Conservation (phyloP, 2,797 vertebrate genomes). For the Monodelphis domestica region DNA sequence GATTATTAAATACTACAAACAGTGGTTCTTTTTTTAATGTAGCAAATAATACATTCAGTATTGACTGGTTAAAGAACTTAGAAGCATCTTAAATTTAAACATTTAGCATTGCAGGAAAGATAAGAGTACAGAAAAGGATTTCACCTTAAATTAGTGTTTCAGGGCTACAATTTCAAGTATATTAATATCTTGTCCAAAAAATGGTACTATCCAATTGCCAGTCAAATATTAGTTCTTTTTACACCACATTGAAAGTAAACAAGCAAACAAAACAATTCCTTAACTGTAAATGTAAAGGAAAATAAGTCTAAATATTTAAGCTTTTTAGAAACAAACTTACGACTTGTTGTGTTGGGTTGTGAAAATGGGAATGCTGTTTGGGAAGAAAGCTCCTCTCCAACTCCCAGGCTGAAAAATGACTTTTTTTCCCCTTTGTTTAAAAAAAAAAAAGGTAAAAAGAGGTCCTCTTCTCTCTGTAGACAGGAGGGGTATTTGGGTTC, state of each 20-base stretch:
- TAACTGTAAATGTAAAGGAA: conserved; percentile 56
- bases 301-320: conserved; percentile 56
- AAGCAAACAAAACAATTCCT: conserved; percentile 37
- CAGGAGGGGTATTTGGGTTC: conserved; percentile 34
- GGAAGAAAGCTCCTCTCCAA: conserved; percentile 48
- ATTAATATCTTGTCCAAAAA: conserved; percentile 55
- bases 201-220: conserved; percentile 38
- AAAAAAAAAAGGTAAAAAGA: conserved; percentile 51
- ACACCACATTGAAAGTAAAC: conserved; percentile 43
- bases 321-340: conserved; percentile 61
- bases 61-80: conserved; percentile 63
- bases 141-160: conserved; percentile 48
- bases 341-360: conserved; percentile 38
- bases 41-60: conserved; percentile 64
- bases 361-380: conserved; percentile 44
- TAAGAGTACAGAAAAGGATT: conserved; percentile 59
- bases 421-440: conserved; percentile 18
- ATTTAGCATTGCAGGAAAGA: conserved; percentile 61
- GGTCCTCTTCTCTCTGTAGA: conserved; percentile 47
- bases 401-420: conserved; percentile 36
- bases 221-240: conserved; percentile 41
- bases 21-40: conserved; percentile 61
- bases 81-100: conserved; percentile 51
- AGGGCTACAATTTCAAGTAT: conserved; percentile 59
- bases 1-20: conserved; percentile 65